Base-by-base conservation (phyloP, 2,113 vertebrate genomes). In the Oenanthe melanoleuca region DNA sequence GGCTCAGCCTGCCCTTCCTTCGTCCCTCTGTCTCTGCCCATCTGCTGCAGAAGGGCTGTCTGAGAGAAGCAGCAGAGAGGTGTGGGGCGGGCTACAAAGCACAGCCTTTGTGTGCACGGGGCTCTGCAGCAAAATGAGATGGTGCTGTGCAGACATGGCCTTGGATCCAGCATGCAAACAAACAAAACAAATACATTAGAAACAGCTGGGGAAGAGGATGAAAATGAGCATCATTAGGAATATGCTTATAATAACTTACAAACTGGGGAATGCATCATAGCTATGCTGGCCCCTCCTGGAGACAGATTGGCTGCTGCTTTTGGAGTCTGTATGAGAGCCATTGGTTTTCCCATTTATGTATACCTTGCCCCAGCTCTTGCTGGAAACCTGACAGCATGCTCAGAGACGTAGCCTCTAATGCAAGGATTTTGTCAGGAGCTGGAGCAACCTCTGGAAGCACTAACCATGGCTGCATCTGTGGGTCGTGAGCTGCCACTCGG, bases 161-260 rank as follows among this genome's bases (percentile, higher is more conserved):
- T 91, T 3, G 9, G 89, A 84, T 92, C 77, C 91, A 90, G 87
- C 82, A 86, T 0, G 1, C 80, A 95, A 95, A 89, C 45, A 95
- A 93, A 82, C 80, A 92, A 91, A 96, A 42, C n/a, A 69, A 95
- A 75, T 89, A 26, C 71, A 96, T 96, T 94, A 86, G 93, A 95
- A 96, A 93, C 96, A 97, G 78, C 92, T 97, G 94, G 86, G 29
- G 47, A 80, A 80, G 33, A 81, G 86, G 47, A 95, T 74, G 75
- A 88, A 93, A 95, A 86, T 69, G n/a, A 88, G 63, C 80, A 86
- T 94, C 91, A 67, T 71, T 89, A 71, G 38, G 83, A 40, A 25
- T 81, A 82, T 93, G 65, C 85, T 92, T 89, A 38, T 52, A 89
- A 83, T 75, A 95, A 93, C 63, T 93, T 89, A 66, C 0, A 7